Conservation (phyloP, 2,797 vertebrate species). For the Buphagus erythrorhynchus region DNA sequence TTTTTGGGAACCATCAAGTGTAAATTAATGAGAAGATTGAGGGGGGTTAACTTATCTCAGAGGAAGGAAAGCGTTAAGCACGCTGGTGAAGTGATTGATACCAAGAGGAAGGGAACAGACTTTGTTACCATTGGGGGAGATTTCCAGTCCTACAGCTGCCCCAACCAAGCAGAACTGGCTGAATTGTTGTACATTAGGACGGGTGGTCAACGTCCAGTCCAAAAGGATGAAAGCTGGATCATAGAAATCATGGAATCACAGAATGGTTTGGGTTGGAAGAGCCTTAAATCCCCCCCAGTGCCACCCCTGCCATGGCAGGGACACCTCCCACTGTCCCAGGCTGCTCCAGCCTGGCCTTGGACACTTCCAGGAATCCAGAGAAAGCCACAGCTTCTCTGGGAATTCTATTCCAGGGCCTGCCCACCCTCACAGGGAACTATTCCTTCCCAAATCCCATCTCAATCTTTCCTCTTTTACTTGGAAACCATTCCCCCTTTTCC, state of each 20-base stretch:
- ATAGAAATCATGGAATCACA: neutral
- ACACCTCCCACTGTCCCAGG: neutral
- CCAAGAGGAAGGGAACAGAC: neutral
- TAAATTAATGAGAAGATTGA: neutral
- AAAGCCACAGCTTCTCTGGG: neutral
- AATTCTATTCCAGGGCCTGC: fast-evolving
- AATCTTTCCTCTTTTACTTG: neutral
- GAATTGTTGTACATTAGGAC: fast-evolving
- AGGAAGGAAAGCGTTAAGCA: neutral
- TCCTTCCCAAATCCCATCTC: neutral
- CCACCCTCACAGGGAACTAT: fast-evolving
- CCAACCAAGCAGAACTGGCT: neutral
- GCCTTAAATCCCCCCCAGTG: fast-evolving
- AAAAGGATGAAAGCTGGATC: neutral
- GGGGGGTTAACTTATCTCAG: neutral
- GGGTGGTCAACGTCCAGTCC: neutral
- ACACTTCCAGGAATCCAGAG: neutral
- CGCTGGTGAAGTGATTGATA: neutral
- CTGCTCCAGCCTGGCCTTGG: neutral
- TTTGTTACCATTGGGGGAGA: neutral
- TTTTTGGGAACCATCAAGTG: neutral
- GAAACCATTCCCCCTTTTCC: neutral
- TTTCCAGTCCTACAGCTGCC: neutral
- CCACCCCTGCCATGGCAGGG: neutral
- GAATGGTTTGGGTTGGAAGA: fast-evolving